Evolutionary conservation across 1,140 invertebrate genomes (phyloP), one percentile per base, ranked within the genome.

Genomic region (Dreissena polymorpha): DNA sequence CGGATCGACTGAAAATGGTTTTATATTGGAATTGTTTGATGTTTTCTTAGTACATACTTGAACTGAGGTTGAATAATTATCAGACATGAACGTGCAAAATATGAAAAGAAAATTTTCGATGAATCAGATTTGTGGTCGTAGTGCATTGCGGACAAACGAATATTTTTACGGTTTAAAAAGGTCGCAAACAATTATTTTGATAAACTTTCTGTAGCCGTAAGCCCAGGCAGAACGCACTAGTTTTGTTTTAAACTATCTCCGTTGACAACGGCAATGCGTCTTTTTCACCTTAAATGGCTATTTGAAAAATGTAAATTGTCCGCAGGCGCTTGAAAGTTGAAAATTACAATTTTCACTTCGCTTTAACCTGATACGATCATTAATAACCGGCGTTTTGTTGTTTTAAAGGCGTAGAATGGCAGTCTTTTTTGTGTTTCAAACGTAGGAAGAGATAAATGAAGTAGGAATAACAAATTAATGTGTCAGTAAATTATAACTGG

Each of bases 211-310:
- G 16, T 60, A n/a, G 57, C 57, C 57, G 2, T 60, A 60, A 60
- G 57, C 57, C 57, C 21, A 23, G 57, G 57, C 57, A 3, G 57
- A 60, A 10, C 10, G 12, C 16, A n/a, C 16, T 60, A 60, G 16
- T 23, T 60, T 60, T 60, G 57, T 60, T 60, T 60, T 60, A n/a
- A 60, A 60, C 57, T 60, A 60, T 18, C 21, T 60, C 21, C 21
- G 16, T 6, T 60, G 57, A 60, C 57, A 60, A 18, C 57, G 12
- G 16, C 21, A 60, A 60, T 60, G 57, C 57, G 12, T 60, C 57
- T 60, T n/a, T 60, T 60, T 60, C 57, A 60, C 57, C 57, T 60
- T 60, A 60, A 60, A 60, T 60, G 57, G 57, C 57, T 60, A 60
- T 60, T 60, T 60, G 57, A 60, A 60, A 60, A 60, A 60, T 60